Evolutionary conservation across 2,888 invertebrate species (phyloP).

Genomic region (Linyphia triangularis): DNA sequence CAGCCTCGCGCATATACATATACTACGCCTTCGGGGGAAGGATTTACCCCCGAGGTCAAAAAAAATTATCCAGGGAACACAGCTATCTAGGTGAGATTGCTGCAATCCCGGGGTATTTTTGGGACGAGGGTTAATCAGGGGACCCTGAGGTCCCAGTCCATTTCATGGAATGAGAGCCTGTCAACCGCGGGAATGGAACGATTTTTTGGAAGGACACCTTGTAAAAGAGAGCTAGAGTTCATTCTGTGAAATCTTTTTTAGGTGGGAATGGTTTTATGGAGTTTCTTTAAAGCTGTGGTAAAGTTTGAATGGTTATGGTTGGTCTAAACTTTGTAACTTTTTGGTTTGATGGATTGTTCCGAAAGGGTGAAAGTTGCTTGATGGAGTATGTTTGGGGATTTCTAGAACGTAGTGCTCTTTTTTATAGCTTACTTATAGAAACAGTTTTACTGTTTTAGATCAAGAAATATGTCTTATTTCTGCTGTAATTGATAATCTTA

Average conservation of each 20-base stretch:
- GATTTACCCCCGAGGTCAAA: background rate
- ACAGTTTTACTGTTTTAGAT: too few relatives aligned
- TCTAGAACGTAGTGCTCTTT: too few relatives aligned
- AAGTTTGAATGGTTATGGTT: too few relatives aligned
- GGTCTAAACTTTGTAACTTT: too few relatives aligned
- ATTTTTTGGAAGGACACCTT: background rate
- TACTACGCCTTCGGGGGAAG: slow-evolving; percentile 4
- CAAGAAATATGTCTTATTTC: too few relatives aligned
- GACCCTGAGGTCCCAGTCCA: slow-evolving; percentile 25
- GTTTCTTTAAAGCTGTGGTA: too few relatives aligned
- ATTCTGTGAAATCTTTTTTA: background rate
- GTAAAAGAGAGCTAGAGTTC: background rate
- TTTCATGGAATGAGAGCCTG: slow-evolving; percentile 33
- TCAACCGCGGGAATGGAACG: slow-evolving; percentile 47
- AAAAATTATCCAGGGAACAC: slow-evolving; percentile 27
- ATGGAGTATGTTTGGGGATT: too few relatives aligned
- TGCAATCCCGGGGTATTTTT: background rate
- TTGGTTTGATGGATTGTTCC: too few relatives aligned
- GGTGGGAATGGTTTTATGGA: too few relatives aligned
- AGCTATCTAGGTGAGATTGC: slow-evolving; percentile 24
- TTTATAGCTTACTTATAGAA: too few relatives aligned
- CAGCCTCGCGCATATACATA: background rate
- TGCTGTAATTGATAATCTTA: too few relatives aligned
- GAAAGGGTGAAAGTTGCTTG: too few relatives aligned
- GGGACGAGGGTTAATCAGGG: slow-evolving; percentile 17